phyloP scores from a whole-genome alignment of 2,888 invertebrate species.

The Lomographa bimaculata region DNA sequence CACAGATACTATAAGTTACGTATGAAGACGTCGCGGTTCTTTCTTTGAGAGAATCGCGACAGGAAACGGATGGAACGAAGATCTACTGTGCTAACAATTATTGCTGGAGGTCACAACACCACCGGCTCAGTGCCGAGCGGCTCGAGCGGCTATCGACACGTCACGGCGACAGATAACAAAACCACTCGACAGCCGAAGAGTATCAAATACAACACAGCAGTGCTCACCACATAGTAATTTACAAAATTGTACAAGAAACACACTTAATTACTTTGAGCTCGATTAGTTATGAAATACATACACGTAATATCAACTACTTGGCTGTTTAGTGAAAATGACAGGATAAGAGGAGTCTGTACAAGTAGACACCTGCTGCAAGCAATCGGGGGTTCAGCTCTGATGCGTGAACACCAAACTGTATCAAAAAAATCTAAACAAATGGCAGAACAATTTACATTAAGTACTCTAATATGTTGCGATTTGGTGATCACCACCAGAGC shows the following conservation, averaged over 20 bases:
- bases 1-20: constrained; percentile 69
- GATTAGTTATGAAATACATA: constrained; percentile 32
- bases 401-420: constrained; percentile 28
- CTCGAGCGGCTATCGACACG: too few species aligned
- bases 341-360: constrained; percentile 65
- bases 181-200: constrained; percentile 34
- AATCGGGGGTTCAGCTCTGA: constrained; percentile 47
- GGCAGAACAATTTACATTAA: constrained; percentile 39
- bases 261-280: constrained; percentile 30
- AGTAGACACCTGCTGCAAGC: constrained; percentile 59
- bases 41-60: constrained; percentile 67
- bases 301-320: constrained; percentile 35
- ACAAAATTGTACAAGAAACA: constrained; percentile 51
- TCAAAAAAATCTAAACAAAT: constrained; percentile 10
- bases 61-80: constrained; percentile 60
- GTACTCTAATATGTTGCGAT: constrained; percentile 57
- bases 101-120: constrained; percentile 69
- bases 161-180: constrained; percentile 42
- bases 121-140: constrained; percentile 10
- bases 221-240: constrained; percentile 48
- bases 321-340: constrained; percentile 64
- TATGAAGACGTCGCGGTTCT: constrained; percentile 59
- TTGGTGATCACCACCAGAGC: constrained; percentile 26
- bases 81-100: constrained; percentile 58
- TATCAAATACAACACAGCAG: constrained; percentile 47